Percentiles rank a stretch among this genome's conserved stretches.
Conservation (phyloP, 2,797 vertebrate genomes). For the Poecilia velifera region DNA sequence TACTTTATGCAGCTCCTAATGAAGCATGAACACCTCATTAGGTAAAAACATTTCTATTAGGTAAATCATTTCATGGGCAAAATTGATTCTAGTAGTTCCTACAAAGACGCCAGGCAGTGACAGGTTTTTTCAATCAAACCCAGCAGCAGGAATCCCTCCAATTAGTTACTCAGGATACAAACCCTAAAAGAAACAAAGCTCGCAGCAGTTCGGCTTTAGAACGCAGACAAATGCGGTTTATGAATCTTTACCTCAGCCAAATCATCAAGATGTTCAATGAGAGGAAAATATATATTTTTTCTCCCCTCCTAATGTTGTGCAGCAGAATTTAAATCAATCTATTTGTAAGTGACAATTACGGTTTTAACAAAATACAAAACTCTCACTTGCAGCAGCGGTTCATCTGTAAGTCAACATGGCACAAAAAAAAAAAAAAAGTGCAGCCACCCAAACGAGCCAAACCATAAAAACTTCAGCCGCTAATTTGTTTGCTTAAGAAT, state of each 20-base stretch:
- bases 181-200: constrained; percentile 19
- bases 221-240: constrained; percentile 15
- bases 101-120: neutral
- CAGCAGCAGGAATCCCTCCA: constrained; percentile 2
- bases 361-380: constrained; percentile 31
- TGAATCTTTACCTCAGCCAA: constrained; percentile 41
- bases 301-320: constrained; percentile 20
- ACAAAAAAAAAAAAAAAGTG: neutral
- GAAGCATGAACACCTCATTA: constrained; percentile 27
- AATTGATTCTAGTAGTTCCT: constrained; percentile 12
- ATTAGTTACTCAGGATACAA: constrained; percentile 6
- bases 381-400: constrained; percentile 37
- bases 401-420: constrained; percentile 29
- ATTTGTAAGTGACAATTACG: constrained; percentile 38
- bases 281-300: constrained; percentile 16
- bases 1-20: constrained; percentile 22
- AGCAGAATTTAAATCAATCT: constrained; percentile 40
- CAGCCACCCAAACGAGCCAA: constrained; percentile 22
- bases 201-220: constrained; percentile 1
- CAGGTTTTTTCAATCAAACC: neutral
- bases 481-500: constrained; percentile 54
- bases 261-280: constrained; percentile 48
- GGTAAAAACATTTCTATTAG: constrained; percentile 37
- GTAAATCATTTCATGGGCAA: constrained; percentile 24
- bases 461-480: constrained; percentile 32